A percentile compares a stretch with the other conserved stretches of the same genome.
phyloP scores from a whole-genome alignment of 1,140 invertebrate genomes.

The Lasioglossum baleicum region DNA sequence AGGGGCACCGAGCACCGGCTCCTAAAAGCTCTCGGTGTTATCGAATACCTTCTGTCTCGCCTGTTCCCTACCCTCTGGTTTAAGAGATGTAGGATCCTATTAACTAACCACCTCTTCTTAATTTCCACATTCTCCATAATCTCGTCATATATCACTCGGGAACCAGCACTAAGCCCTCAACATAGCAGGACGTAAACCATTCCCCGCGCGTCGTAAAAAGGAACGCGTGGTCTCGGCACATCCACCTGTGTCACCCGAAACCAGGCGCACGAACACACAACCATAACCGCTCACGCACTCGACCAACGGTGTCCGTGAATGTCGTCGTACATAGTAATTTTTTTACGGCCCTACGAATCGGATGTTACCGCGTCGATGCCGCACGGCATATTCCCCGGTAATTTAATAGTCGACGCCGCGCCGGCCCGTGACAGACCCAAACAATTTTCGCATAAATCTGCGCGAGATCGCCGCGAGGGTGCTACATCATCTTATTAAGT shows the following conservation, averaged over 20 bases:
- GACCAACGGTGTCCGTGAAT: background rate
- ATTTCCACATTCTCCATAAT: background rate
- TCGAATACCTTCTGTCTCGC: background rate
- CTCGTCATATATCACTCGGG: background rate
- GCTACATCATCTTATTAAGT: no score
- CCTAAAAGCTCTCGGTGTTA: background rate
- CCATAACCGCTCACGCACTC: background rate
- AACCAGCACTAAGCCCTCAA: background rate
- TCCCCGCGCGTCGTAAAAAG: background rate
- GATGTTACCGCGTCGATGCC: background rate
- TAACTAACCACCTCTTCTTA: background rate
- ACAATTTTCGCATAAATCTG: no score
- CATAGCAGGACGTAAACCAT: background rate
- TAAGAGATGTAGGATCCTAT: background rate
- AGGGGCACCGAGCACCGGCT: background rate
- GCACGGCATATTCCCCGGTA: background rate
- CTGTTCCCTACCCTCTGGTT: no score
- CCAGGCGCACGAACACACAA: background rate
- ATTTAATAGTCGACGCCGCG: conserved; percentile 21
- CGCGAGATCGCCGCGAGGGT: no score
- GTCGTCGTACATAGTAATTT: conserved; percentile 13
- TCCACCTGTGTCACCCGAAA: background rate
- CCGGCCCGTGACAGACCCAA: no score
- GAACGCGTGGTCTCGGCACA: background rate
- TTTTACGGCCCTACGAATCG: conserved; percentile 13